Evolutionary conservation across 30 jellyfish, hydroid and myxozoan species (phyloP).

Genomic region (Pelagia noctiluca): DNA sequence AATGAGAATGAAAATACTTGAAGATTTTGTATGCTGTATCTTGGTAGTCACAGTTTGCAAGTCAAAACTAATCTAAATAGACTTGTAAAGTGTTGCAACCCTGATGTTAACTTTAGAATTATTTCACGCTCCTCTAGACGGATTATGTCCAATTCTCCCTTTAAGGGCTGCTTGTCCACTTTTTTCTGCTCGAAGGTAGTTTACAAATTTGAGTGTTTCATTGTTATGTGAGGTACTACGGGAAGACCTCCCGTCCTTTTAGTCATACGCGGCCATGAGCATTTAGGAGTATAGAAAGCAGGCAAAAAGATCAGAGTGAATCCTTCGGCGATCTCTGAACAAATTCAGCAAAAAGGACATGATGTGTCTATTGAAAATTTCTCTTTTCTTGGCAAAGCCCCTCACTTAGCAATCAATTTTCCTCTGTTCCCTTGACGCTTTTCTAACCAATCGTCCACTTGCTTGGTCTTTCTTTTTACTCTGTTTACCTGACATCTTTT

Average conservation of each 20-base stretch:
- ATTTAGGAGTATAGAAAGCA: too few relatives aligned
- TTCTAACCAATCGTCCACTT: too few relatives aligned
- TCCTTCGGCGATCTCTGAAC: too few relatives aligned
- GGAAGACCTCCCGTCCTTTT: slow-evolving; percentile 39
- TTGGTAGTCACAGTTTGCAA: slow-evolving; percentile 7
- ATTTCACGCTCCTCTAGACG: slow-evolving; percentile 35
- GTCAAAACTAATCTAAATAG: slow-evolving; percentile 3
- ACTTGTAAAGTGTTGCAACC: slow-evolving; percentile 21
- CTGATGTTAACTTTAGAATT: slow-evolving; percentile 18
- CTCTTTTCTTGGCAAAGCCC: too few relatives aligned
- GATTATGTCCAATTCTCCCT: slow-evolving; percentile 1
- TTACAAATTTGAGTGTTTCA: slow-evolving; percentile 34
- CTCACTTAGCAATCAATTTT: too few relatives aligned
- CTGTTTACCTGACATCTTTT: too few relatives aligned
- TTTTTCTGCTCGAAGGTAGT: slow-evolving; percentile 21
- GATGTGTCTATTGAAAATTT: too few relatives aligned
- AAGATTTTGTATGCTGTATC: not conserved
- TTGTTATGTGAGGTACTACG: slow-evolving; percentile 56
- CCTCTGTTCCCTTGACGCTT: too few relatives aligned
- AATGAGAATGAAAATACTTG: not conserved
- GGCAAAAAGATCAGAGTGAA: too few relatives aligned
- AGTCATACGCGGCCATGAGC: too few relatives aligned
- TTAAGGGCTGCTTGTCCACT: slow-evolving; percentile 30
- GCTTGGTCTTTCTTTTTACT: too few relatives aligned
- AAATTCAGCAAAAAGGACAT: too few relatives aligned